These are phyloP conservation scores for Herpetotheres cachinnans DNA, from an alignment of 2,113 vertebrate genomes.

Conservation along the genomic window DNA sequence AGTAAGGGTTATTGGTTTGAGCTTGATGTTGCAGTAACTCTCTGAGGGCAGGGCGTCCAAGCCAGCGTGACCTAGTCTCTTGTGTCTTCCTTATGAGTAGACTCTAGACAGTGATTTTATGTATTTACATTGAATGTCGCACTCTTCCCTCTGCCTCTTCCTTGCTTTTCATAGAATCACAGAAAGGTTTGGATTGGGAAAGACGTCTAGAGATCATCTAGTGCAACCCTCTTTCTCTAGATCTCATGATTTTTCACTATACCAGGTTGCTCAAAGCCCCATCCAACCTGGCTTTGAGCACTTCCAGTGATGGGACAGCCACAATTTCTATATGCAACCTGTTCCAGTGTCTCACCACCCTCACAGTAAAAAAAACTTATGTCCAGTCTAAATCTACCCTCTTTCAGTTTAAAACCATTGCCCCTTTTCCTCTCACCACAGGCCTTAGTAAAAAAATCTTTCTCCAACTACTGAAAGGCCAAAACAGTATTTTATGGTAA, in stretches of 20 bases:
- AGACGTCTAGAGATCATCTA: neutral
- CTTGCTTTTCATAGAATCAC: neutral
- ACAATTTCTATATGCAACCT: neutral
- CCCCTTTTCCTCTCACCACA: neutral
- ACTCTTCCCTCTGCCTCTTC: neutral
- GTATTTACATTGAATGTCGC: neutral
- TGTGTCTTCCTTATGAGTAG: neutral
- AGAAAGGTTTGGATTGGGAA: neutral
- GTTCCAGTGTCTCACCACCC: neutral
- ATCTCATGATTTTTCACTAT: neutral
- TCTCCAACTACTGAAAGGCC: neutral
- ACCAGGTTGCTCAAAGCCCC: neutral
- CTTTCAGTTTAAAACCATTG: neutral
- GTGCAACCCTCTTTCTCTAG: neutral
- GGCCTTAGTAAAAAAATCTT: neutral
- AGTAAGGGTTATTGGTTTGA: neutral
- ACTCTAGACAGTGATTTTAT: neutral
- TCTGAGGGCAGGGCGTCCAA: neutral
- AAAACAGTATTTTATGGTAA: neutral
- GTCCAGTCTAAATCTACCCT: neutral
- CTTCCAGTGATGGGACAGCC: neutral
- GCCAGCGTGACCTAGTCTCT: neutral
- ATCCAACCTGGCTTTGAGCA: neutral
- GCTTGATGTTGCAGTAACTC: neutral
- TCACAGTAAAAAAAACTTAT: rapidly evolving